phyloP scores from a whole-genome alignment of 30 jellyfish, hydroid and myxozoan species.

The Hydra vulgaris region DNA sequence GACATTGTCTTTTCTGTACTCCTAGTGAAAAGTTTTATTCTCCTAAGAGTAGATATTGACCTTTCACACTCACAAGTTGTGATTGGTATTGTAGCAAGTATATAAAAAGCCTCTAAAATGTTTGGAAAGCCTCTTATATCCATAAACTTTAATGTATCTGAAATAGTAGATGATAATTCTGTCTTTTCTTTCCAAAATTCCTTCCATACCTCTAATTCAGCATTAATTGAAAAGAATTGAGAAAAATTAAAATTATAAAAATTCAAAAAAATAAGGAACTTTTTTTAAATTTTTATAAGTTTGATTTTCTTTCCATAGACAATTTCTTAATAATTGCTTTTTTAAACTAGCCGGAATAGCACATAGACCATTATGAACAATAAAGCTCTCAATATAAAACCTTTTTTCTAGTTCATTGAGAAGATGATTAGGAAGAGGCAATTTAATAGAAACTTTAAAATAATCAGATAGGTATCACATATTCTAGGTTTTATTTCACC shows the following conservation, averaged over 20 bases:
- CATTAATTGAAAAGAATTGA: constrained; percentile 16
- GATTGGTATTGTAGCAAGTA: constrained; percentile 47
- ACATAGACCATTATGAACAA: constrained; percentile 9
- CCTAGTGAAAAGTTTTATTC: constrained; percentile 31
- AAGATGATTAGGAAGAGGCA: constrained; percentile 45
- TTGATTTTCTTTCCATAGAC: constrained; percentile 36
- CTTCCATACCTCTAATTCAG: constrained; percentile 34
- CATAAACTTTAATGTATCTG: constrained; percentile 7
- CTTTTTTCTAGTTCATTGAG: constrained; percentile 13
- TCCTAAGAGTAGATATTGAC: constrained; percentile 30
- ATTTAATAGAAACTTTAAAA: constrained; percentile 8
- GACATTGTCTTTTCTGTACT: too few relatives aligned
- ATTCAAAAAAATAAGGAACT: too few relatives aligned
- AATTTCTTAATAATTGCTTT: not conserved
- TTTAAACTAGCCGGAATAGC: constrained; percentile 21
- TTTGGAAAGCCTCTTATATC: constrained; percentile 40
- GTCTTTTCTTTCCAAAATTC: not conserved
- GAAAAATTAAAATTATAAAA: constrained; percentile 18
- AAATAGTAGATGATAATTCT: constrained; percentile 23
- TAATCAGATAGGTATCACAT: constrained; percentile 29
- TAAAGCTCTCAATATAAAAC: constrained; percentile 1
- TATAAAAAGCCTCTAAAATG: constrained; percentile 27
- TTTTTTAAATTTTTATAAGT: too few relatives aligned
- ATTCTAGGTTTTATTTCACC: constrained; percentile 5
- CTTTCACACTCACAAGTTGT: constrained; percentile 59